Evolutionary conservation across 2,888 invertebrate genomes (phyloP).

Genomic region (Dicyrtomina minuta): DNA sequence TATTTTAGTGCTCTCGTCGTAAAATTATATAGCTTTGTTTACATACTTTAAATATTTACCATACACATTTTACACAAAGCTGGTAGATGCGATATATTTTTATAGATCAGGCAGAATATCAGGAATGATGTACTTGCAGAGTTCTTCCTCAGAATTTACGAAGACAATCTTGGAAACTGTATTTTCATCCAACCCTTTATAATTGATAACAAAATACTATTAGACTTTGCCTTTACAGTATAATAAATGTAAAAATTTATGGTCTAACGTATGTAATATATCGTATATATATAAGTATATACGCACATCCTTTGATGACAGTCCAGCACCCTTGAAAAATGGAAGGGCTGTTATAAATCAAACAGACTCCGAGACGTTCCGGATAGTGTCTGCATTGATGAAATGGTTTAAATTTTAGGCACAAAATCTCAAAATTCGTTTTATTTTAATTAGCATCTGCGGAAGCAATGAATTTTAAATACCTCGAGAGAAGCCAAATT

Average conservation of each 20-base stretch:
- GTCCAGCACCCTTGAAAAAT: slow-evolving; percentile 69
- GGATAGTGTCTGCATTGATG: slow-evolving; percentile 74
- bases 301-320: slow-evolving; percentile 68
- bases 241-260: no score
- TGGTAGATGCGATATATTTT: neutral
- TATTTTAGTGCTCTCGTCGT: neutral
- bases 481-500: slow-evolving; percentile 57
- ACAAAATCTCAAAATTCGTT: neutral
- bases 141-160: slow-evolving; percentile 68
- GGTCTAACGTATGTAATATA: no score
- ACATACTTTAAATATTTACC: neutral
- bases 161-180: slow-evolving; percentile 75
- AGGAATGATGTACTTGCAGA: slow-evolving; percentile 74
- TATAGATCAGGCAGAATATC: slow-evolving; percentile 66
- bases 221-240: no score
- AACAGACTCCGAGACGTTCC: slow-evolving; percentile 73
- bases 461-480: neutral
- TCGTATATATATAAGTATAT: no score
- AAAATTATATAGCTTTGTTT: neutral
- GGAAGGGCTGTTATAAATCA: slow-evolving; percentile 72
- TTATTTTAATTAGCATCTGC: neutral
- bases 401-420: slow-evolving; percentile 58
- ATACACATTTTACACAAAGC: neutral
- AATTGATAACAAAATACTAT: slow-evolving; percentile 57
- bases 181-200: slow-evolving; percentile 68